A percentile compares a stretch with the other conserved stretches of the same genome.
Evolutionary conservation across 2,888 invertebrate genomes (phyloP).

Genomic region (Frankliniella intonsa): DNA sequence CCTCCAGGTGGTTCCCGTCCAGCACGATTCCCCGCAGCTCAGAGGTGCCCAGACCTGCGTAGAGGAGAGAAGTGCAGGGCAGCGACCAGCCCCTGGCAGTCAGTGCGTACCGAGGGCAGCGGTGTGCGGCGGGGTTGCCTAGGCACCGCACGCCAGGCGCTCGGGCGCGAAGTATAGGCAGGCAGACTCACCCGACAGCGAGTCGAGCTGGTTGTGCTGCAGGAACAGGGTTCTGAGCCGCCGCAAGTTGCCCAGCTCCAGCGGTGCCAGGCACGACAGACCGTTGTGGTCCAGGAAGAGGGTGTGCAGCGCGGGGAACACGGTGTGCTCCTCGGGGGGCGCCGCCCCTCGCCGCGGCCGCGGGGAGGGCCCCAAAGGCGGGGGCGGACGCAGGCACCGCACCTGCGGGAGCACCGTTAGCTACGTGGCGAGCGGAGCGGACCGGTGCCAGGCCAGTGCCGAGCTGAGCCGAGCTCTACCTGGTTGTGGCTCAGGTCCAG

Average conservation of each 20-base stretch:
- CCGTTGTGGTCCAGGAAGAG: conserved; percentile 21
- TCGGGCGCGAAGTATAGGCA: not conserved
- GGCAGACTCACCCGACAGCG: not conserved
- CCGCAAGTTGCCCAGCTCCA: not conserved
- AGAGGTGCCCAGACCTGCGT: not conserved
- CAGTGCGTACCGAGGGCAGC: not conserved
- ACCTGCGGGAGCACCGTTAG: not conserved
- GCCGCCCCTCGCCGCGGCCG: not conserved
- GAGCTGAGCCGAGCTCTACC: not conserved
- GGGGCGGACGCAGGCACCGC: not conserved
- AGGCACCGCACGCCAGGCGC: not conserved
- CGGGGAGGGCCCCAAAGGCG: not conserved
- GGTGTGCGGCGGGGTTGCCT: not conserved
- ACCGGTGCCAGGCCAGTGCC: not conserved
- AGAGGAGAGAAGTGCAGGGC: not conserved
- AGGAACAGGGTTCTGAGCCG: not conserved
- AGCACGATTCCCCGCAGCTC: not conserved
- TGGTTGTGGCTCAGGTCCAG: conserved; percentile 11
- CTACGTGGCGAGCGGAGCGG: not conserved
- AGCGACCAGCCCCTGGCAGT: not conserved
- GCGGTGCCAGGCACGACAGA: not conserved
- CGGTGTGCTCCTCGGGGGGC: not conserved
- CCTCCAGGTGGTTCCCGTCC: conserved; percentile 15
- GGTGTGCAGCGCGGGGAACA: conserved; percentile 15
- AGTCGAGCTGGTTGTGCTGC: conserved; percentile 3